These are phyloP conservation scores for Pammene fasciana DNA, from an alignment of 2,888 invertebrate genomes.

Conservation along the genomic window DNA sequence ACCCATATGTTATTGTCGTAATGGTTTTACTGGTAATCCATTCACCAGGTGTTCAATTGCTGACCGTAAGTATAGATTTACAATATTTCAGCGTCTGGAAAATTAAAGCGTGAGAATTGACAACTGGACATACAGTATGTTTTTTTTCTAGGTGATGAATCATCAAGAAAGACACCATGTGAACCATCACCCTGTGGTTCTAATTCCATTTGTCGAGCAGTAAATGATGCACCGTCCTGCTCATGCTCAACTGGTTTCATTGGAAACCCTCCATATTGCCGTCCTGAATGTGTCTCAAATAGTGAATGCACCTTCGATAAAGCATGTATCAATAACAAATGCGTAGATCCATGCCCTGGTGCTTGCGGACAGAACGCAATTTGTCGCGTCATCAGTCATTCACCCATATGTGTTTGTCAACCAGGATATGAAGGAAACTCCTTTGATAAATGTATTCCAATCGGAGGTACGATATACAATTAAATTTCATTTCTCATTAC, in stretches of 20 bases:
- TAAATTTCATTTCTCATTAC: background rate
- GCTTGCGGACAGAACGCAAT: conserved; percentile 90
- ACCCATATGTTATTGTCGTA: conserved; percentile 92
- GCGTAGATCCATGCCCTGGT: conserved; percentile 91
- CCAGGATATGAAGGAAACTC: conserved; percentile 89
- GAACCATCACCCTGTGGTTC: conserved; percentile 91
- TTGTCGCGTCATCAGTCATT: conserved; percentile 92
- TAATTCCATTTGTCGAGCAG: conserved; percentile 87
- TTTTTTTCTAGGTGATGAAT: conserved; percentile 57
- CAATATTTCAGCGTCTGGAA: background rate
- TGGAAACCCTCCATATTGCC: conserved; percentile 89
- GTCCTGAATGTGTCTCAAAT: conserved; percentile 92
- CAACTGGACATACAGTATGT: background rate
- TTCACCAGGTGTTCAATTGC: conserved; percentile 85
- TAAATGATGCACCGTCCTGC: conserved; percentile 85
- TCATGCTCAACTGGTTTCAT: conserved; percentile 88
- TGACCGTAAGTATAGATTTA: conserved; percentile 60
- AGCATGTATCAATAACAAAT: conserved; percentile 91
- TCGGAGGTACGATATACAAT: conserved; percentile 59
- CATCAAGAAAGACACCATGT: conserved; percentile 79
- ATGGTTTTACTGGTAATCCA: conserved; percentile 90
- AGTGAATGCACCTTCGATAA: conserved; percentile 90
- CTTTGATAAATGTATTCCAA: conserved; percentile 85
- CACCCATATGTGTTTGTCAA: conserved; percentile 92
- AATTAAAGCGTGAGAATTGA: background rate